Conservation (phyloP, 2,113 vertebrate genomes). For the Plestiodon gilberti region DNA sequence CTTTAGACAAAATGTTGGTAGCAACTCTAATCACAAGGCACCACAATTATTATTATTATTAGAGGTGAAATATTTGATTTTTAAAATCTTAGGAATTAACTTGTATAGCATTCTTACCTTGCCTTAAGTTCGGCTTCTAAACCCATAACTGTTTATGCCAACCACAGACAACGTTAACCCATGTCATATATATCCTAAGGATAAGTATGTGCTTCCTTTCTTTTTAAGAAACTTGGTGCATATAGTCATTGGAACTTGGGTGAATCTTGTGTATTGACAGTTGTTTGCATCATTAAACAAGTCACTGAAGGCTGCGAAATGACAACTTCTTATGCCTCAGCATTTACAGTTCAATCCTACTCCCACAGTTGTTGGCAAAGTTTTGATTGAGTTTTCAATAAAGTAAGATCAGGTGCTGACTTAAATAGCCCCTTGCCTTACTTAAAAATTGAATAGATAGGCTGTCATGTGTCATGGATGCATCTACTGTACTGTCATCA, state of each 20-base stretch:
- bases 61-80: background rate
- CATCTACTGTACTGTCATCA: background rate
- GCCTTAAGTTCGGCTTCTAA: conserved; percentile 10
- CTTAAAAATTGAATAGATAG: background rate
- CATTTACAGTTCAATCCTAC: background rate
- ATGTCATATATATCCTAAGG: conserved; percentile 10
- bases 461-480: background rate
- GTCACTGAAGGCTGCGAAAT: background rate
- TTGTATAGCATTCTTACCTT: conserved; percentile 30
- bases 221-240: conserved; percentile 26
- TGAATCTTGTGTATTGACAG: conserved; percentile 34
- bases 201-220: conserved; percentile 11
- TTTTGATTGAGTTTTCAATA: background rate
- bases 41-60: background rate
- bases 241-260: conserved; percentile 21
- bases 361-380: background rate
- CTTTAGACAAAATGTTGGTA: background rate
- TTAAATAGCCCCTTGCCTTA: background rate
- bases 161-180: conserved; percentile 26
- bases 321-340: conserved; percentile 15
- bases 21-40: too few species aligned
- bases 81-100: background rate
- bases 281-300: conserved; percentile 19
- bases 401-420: background rate
- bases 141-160: background rate